phyloP scores from a whole-genome alignment of 2,888 invertebrate species.

The Cosmorhoe ocellata region DNA sequence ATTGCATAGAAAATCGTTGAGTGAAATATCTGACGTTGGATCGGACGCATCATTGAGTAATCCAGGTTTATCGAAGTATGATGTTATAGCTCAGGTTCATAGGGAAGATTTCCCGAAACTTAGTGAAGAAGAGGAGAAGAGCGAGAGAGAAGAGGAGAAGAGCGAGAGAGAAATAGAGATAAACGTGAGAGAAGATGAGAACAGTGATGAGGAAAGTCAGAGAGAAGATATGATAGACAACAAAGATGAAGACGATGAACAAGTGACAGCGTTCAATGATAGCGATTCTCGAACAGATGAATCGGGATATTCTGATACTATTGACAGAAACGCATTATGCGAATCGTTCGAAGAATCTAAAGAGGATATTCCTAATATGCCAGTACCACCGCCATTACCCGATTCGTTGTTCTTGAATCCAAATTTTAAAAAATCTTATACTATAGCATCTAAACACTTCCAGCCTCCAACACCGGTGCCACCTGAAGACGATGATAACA shows the following conservation, averaged over 20 bases:
- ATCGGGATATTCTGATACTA: constrained; percentile 75
- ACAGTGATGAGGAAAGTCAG: constrained; percentile 43
- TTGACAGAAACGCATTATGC: constrained; percentile 57
- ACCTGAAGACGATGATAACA: constrained; percentile 38
- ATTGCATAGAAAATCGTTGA: constrained; percentile 64
- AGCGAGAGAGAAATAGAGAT: constrained; percentile 44
- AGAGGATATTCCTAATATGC: constrained; percentile 56
- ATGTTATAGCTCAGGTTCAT: constrained; percentile 82
- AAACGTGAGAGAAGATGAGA: constrained; percentile 57
- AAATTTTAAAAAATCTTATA: constrained; percentile 49
- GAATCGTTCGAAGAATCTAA: constrained; percentile 51
- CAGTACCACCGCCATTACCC: constrained; percentile 69
- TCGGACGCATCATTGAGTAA: constrained; percentile 71
- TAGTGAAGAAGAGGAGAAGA: constrained; percentile 65
- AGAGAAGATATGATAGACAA: constrained; percentile 35
- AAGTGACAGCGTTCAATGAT: constrained; percentile 63
- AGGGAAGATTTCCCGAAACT: constrained; percentile 77
- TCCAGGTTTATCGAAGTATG: constrained; percentile 77
- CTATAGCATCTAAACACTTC: constrained; percentile 46
- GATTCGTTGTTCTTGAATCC: constrained; percentile 58
- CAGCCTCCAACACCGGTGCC: constrained; percentile 20
- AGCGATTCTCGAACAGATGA: constrained; percentile 75
- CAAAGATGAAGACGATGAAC: constrained; percentile 51
- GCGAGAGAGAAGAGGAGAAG: constrained; percentile 56
- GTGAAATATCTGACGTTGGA: constrained; percentile 71